phyloP scores from a whole-genome alignment of 2,797 vertebrate species.

The Otus scops region DNA sequence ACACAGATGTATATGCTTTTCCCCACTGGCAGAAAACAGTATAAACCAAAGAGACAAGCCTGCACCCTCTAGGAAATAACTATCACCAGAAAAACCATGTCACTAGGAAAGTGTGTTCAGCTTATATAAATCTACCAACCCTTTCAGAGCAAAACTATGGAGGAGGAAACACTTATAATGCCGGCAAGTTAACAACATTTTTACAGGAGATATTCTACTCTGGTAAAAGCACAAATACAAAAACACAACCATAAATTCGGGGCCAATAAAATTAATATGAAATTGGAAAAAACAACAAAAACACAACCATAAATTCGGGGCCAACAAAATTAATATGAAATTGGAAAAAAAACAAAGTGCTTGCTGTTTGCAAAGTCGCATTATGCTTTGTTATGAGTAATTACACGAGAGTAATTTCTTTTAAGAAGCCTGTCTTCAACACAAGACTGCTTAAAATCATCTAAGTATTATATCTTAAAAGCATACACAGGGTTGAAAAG shows the following conservation, averaged over 20 bases:
- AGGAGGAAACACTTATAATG: neutral
- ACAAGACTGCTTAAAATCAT: neutral
- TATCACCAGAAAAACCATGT: neutral
- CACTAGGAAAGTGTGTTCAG: neutral
- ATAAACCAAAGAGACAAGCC: neutral
- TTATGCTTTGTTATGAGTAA: slow-evolving; percentile 1
- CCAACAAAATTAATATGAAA: slow-evolving; percentile 7
- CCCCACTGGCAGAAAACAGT: slow-evolving; percentile 13
- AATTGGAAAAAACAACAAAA: neutral
- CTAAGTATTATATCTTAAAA: neutral
- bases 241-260: neutral
- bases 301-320: neutral
- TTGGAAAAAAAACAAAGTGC: neutral
- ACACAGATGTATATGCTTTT: slow-evolving; percentile 2
- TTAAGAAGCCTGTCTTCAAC: neutral
- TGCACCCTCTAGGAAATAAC: neutral
- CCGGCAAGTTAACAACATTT: neutral
- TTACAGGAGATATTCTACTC: neutral
- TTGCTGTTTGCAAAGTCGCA: neutral
- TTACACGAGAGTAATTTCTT: neutral
- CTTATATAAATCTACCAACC: neutral
- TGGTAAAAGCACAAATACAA: neutral
- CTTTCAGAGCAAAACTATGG: neutral
- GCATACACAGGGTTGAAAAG: neutral
- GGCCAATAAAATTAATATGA: slow-evolving; percentile 1